Evolutionary conservation across 2,888 invertebrate species (phyloP).

Genomic region (Cordilura impudica): DNA sequence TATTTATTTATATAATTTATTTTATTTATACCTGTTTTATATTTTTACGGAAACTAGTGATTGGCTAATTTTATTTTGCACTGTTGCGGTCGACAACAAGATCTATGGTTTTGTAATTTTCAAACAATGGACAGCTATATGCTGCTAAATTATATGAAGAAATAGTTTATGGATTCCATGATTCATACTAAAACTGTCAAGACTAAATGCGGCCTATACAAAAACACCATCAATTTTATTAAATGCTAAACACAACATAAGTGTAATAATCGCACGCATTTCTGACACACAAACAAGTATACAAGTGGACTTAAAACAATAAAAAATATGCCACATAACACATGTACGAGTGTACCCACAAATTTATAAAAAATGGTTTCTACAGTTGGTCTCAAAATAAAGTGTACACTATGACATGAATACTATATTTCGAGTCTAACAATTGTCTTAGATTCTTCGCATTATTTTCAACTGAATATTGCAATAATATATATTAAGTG

Average conservation of each 20-base stretch:
- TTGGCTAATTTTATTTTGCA: not conserved
- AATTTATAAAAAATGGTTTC: no score
- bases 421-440: no score
- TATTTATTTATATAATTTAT: no score
- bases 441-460: no score
- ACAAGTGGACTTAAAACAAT: not conserved
- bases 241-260: conserved; percentile 5
- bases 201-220: conserved; percentile 39
- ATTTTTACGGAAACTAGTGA: no score
- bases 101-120: not conserved
- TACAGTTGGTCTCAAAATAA: no score
- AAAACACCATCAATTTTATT: conserved; percentile 23
- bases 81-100: not conserved
- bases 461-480: no score
- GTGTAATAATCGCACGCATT: conserved; percentile 44
- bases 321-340: not conserved
- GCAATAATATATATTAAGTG: no score
- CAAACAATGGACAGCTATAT: not conserved
- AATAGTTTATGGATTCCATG: not conserved
- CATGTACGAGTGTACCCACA: not conserved
- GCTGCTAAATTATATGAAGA: not conserved
- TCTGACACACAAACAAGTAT: not conserved
- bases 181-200: not conserved
- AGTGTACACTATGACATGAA: no score
- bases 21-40: no score